phyloP scores from a whole-genome alignment of 2,888 invertebrate genomes.

The Amphipoea lucens region DNA sequence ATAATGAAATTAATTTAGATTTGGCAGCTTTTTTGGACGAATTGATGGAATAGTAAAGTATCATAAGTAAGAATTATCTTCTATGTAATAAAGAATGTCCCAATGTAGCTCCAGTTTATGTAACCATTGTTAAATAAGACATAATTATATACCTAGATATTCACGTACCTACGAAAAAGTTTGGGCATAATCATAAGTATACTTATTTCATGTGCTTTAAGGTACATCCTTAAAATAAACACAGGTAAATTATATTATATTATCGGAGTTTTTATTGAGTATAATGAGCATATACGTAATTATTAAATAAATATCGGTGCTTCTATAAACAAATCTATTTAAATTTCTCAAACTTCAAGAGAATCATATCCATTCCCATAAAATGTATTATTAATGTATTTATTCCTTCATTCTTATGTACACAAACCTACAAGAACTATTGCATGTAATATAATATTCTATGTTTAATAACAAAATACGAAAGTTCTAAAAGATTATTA shows the following conservation, averaged over 20 bases:
- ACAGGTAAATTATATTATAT: not conserved
- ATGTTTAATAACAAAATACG: not conserved
- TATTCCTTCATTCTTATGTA: not conserved
- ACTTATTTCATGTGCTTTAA: slow-evolving; percentile 5
- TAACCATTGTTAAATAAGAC: not conserved
- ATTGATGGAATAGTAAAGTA: slow-evolving; percentile 40
- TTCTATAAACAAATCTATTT: not conserved
- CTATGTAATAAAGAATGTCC: slow-evolving; percentile 3
- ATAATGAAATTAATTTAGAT: slow-evolving; percentile 26
- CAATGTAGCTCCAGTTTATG: slow-evolving; percentile 34
- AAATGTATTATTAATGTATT: slow-evolving; percentile 1
- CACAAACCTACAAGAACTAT: not conserved
- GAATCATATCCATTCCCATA: not conserved
- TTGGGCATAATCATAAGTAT: not conserved
- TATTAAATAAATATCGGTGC: not conserved
- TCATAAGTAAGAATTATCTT: slow-evolving; percentile 13
- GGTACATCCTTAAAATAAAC: slow-evolving; percentile 2
- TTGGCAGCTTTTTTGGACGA: slow-evolving; percentile 72
- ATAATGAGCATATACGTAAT: not conserved
- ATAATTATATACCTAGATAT: not conserved
- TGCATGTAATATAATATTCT: not conserved
- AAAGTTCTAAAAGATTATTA: not conserved
- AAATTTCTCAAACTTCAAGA: not conserved
- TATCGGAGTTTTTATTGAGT: not conserved
- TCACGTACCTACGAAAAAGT: not conserved